phyloP scores from a whole-genome alignment of 2,113 vertebrate genomes.

The Romanogobio albipinnatus region DNA sequence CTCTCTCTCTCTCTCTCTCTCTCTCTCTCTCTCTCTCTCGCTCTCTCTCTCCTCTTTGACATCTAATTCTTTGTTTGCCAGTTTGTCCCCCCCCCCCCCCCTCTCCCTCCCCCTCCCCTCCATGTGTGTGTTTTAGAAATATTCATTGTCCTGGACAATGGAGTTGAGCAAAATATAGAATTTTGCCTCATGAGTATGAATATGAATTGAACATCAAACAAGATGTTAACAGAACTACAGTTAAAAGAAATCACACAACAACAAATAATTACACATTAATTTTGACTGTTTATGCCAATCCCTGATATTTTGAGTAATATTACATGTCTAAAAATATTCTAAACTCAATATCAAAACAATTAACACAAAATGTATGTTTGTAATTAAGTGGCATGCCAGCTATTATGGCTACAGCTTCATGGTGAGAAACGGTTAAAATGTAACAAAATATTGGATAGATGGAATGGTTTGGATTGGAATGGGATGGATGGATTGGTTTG shows the following conservation, averaged over 20 bases:
- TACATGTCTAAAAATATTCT: background rate
- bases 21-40: conserved; percentile 17
- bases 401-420: background rate
- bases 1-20: background rate
- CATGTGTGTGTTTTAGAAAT: background rate
- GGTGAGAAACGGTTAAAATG: background rate
- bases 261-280: background rate
- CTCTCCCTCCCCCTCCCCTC: no score
- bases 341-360: background rate
- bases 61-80: background rate
- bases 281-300: background rate
- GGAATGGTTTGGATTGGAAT: no score
- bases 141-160: background rate
- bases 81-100: background rate
- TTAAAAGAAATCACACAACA: background rate
- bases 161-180: background rate
- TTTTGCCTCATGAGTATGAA: background rate
- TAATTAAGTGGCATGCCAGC: no score
- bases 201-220: background rate
- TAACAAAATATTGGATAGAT: no score
- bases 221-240: background rate
- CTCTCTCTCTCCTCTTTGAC: background rate
- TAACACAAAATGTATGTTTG: no score
- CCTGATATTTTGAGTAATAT: background rate
- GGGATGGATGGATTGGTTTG: no score